Conservation (phyloP, 2,888 invertebrate species). For the Synergus gifuensis region DNA sequence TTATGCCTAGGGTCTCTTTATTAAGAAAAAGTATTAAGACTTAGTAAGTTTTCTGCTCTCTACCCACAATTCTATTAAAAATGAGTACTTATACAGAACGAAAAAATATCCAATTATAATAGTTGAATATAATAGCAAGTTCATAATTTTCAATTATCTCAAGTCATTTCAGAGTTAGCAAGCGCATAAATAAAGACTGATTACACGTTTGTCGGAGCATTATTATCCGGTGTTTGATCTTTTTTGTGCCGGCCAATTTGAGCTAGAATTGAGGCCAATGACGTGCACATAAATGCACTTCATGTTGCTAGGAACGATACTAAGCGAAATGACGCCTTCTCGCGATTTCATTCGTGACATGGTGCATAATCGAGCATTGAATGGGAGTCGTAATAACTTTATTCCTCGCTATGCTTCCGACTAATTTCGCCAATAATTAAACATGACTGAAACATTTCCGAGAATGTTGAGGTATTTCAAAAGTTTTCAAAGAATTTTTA, state of each 20-base stretch:
- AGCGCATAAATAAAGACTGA: slow-evolving; percentile 8
- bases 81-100: too few species aligned
- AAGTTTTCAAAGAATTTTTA: neutral
- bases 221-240: slow-evolving; percentile 18
- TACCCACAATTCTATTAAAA: too few species aligned
- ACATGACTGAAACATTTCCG: neutral
- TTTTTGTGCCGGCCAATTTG: neutral
- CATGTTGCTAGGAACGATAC: slow-evolving; percentile 40
- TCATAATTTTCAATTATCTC: neutral
- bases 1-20: too few species aligned
- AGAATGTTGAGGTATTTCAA: neutral
- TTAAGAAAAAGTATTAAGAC: too few species aligned
- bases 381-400: slow-evolving; percentile 49
- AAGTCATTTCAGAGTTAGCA: neutral
- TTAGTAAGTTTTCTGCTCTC: too few species aligned
- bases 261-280: slow-evolving; percentile 16
- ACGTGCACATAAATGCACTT: slow-evolving; percentile 28
- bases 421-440: slow-evolving; percentile 19
- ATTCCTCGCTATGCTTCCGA: slow-evolving; percentile 27
- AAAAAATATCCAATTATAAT: too few species aligned
- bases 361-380: slow-evolving; percentile 45
- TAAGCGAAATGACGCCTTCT: slow-evolving; percentile 32
- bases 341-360: slow-evolving; percentile 48
- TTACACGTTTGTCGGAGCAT: slow-evolving; percentile 5
- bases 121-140: too few species aligned